phyloP scores from a whole-genome alignment of 2,888 invertebrate genomes.

The Metellina segmentata region DNA sequence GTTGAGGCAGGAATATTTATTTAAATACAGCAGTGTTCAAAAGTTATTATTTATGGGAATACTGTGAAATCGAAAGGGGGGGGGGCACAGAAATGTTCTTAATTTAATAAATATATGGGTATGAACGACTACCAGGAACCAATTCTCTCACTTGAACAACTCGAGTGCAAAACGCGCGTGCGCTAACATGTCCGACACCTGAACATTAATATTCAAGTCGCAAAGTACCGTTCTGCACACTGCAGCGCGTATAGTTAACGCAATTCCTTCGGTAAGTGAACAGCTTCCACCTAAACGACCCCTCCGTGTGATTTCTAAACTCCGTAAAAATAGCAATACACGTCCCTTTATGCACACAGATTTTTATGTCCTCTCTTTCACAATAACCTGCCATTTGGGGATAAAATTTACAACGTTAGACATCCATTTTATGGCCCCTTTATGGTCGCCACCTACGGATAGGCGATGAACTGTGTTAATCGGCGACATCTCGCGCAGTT shows the following conservation, averaged over 20 bases:
- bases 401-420: constrained; percentile 62
- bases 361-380: constrained; percentile 64
- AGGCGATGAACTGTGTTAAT: constrained; percentile 58
- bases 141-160: too few species aligned
- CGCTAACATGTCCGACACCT: not conserved
- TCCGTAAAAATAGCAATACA: constrained; percentile 33
- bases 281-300: not conserved
- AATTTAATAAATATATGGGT: not conserved
- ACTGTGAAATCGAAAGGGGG: not conserved
- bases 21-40: too few species aligned
- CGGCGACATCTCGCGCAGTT: constrained; percentile 53
- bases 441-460: constrained; percentile 37
- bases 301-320: constrained; percentile 23
- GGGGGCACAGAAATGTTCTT: not conserved
- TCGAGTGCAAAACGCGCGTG: too few species aligned
- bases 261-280: constrained; percentile 11
- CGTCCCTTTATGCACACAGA: constrained; percentile 47
- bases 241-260: not conserved
- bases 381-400: constrained; percentile 59
- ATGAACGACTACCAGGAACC: not conserved
- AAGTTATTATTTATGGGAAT: too few species aligned
- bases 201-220: not conserved
- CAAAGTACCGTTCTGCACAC: not conserved
- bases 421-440: constrained; percentile 63
- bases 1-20: too few species aligned